Percentiles rank a stretch among this genome's conserved stretches.
Evolutionary conservation across 2,113 vertebrate species (phyloP).

Genomic region (Dipodomys ordii): DNA sequence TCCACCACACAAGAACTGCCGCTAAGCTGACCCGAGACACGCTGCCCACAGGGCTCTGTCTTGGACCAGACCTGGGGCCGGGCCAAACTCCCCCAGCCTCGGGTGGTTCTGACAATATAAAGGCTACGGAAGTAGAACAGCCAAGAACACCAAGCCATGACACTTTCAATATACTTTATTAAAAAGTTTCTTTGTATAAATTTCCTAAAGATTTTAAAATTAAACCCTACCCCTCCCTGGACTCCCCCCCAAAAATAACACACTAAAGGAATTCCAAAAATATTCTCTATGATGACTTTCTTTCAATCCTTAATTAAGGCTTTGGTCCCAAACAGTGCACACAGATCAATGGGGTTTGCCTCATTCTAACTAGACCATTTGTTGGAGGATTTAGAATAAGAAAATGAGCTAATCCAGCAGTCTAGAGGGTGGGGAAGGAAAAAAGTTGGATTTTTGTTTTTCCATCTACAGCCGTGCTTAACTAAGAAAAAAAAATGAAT

Average conservation of each 20-base stretch:
- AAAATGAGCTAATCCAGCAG: slow-evolving; percentile 72
- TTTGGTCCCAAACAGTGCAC: slow-evolving; percentile 85
- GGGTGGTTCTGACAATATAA: background rate
- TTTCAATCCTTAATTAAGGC: slow-evolving; percentile 78
- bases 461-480: slow-evolving; percentile 75
- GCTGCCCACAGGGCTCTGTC: fast-evolving
- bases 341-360: slow-evolving; percentile 68
- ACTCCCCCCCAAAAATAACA: slow-evolving; percentile 68
- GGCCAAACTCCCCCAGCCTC: fast-evolving
- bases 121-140: background rate
- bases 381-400: slow-evolving; percentile 66
- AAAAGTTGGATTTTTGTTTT: slow-evolving; percentile 28
- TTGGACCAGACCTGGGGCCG: background rate
- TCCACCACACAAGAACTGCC: no score
- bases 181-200: slow-evolving; percentile 90
- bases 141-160: slow-evolving; percentile 13
- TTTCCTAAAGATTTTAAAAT: slow-evolving; percentile 87
- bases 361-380: slow-evolving; percentile 64
- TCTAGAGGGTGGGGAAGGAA: background rate
- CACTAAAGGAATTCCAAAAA: slow-evolving; percentile 81
- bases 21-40: fast-evolving
- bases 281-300: slow-evolving; percentile 77
- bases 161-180: slow-evolving; percentile 89
- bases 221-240: slow-evolving; percentile 67
- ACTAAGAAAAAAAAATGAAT: slow-evolving; percentile 63